Conservation (phyloP, 2,888 invertebrate species). For the Autographa gamma region DNA sequence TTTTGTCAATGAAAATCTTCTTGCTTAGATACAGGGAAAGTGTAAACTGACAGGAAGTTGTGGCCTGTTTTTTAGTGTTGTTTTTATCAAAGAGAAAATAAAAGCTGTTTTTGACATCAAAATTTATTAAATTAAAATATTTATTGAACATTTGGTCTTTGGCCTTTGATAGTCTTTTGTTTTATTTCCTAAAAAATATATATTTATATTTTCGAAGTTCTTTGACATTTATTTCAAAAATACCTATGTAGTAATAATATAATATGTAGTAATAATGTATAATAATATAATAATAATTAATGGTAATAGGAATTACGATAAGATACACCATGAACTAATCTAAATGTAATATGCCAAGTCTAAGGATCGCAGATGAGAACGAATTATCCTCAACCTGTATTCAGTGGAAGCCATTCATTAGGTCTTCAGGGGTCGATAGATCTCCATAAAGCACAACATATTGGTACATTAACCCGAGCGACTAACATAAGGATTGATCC, state of each 20-base stretch:
- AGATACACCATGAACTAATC: not conserved
- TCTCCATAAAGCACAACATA: slow-evolving; percentile 7
- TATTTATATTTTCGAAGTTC: too few species aligned
- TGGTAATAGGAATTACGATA: too few species aligned
- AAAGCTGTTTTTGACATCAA: too few species aligned
- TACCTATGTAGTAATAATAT: too few species aligned
- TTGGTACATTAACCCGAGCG: not conserved
- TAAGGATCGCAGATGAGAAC: not conserved
- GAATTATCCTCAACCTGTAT: not conserved
- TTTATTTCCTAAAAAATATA: too few species aligned
- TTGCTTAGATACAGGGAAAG: not conserved
- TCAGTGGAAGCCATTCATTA: not conserved
- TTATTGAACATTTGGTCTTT: too few species aligned
- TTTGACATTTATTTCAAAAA: too few species aligned
- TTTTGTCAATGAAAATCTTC: not conserved
- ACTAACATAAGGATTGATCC: not conserved
- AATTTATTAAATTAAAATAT: too few species aligned
- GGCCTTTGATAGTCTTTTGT: too few species aligned
- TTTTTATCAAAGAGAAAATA: not conserved
- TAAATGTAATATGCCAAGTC: not conserved
- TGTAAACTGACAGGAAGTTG: not conserved
- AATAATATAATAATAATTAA: too few species aligned
- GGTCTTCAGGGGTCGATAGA: slow-evolving; percentile 2
- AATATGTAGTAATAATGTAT: too few species aligned
- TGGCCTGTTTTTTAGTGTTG: not conserved